Conservation (phyloP, 2,888 invertebrate genomes). For the Altica lythri region DNA sequence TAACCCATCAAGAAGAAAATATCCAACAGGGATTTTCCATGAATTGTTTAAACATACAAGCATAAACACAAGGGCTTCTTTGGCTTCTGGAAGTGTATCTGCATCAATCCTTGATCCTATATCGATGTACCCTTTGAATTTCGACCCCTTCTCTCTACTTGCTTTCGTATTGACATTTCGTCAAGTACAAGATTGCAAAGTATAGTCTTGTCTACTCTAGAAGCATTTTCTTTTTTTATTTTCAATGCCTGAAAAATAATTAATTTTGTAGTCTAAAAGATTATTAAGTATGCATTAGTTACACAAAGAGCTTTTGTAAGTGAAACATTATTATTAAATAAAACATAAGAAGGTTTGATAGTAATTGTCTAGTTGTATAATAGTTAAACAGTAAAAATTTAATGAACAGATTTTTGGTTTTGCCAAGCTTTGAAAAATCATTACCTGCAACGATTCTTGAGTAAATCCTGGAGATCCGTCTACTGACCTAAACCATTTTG, state of each 20-base stretch:
- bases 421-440: too few species aligned
- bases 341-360: too few species aligned
- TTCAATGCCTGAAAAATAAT: too few species aligned
- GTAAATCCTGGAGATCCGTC: conserved; percentile 38
- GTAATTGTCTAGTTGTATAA: too few species aligned
- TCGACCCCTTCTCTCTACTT: conserved; percentile 39
- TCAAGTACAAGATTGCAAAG: conserved; percentile 41
- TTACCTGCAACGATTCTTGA: too few species aligned
- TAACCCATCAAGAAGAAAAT: conserved; percentile 38
- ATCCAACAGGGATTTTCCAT: conserved; percentile 42
- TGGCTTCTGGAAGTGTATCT: conserved; percentile 38
- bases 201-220: conserved; percentile 3
- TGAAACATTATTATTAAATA: too few species aligned
- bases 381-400: too few species aligned
- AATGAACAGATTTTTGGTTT: too few species aligned
- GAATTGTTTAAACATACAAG: conserved; percentile 34
- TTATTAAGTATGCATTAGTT: too few species aligned
- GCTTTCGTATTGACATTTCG: conserved; percentile 43
- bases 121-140: conserved; percentile 42
- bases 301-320: too few species aligned
- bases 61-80: conserved; percentile 41
- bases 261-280: too few species aligned
- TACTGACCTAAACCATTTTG: conserved; percentile 32
- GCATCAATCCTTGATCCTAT: conserved; percentile 35
- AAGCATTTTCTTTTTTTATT: conserved; percentile 9